Percentiles rank a stretch among this genome's conserved stretches.
These are phyloP conservation scores for Corella eumyota DNA, from an alignment of 23 tunicate genomes.

Conservation along the genomic window DNA sequence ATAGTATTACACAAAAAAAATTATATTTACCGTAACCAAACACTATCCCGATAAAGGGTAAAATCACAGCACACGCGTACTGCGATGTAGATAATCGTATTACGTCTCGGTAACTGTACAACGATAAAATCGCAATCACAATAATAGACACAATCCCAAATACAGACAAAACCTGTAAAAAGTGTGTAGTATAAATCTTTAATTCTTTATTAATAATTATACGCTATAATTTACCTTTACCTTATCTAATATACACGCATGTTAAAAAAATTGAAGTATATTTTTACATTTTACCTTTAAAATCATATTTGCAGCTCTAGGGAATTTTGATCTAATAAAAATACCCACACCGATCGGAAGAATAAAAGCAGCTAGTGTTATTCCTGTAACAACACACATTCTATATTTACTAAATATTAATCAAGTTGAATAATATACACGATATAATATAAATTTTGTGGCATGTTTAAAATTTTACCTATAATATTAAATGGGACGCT, in stretches of 20 bases:
- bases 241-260: too few species aligned
- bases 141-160: constrained; percentile 45
- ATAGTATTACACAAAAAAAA: too few species aligned
- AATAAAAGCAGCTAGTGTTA: constrained; percentile 25
- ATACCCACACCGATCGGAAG: constrained; percentile 31
- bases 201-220: too few species aligned
- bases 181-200: too few species aligned
- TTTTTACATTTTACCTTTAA: constrained; percentile 26
- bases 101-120: constrained; percentile 12
- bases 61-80: constrained; percentile 33
- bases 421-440: too few species aligned
- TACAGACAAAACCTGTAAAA: constrained; percentile 22
- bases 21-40: constrained; percentile 54
- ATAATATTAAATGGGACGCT: constrained; percentile 33
- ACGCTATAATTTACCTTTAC: too few species aligned
- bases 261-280: too few species aligned
- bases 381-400: too few species aligned
- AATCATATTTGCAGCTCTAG: constrained; percentile 6
- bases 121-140: constrained; percentile 13
- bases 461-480: constrained; percentile 6
- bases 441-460: background rate
- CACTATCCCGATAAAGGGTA: constrained; percentile 45
- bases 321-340: constrained; percentile 33
- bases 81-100: constrained; percentile 16
- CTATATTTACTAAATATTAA: too few species aligned